Percentiles rank a stretch among this genome's conserved stretches.
Evolutionary conservation across 1,140 invertebrate species (phyloP).

Genomic region (Drosophila ogumai): DNA sequence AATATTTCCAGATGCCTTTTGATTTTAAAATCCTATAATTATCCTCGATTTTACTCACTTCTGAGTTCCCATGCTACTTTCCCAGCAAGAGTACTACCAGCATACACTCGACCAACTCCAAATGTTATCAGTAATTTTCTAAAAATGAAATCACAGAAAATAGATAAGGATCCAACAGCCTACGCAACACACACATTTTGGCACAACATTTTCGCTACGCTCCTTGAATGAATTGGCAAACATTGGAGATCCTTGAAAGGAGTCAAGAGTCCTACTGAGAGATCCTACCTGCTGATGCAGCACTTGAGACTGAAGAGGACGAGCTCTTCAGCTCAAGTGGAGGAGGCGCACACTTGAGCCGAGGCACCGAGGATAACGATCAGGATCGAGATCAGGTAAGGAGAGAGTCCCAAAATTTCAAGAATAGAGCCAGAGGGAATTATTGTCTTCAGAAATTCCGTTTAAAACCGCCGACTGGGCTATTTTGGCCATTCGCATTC

Average conservation of each 20-base stretch:
- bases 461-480: constrained; percentile 81
- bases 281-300: constrained; percentile 63
- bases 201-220: constrained; percentile 31
- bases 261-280: constrained; percentile 37
- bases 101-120: constrained; percentile 8
- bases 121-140: constrained; percentile 16
- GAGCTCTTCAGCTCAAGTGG: constrained; percentile 75
- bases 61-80: constrained; percentile 5
- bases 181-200: constrained; percentile 22
- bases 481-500: constrained; percentile 52
- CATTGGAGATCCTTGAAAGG: constrained; percentile 24
- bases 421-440: constrained; percentile 55
- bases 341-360: constrained; percentile 72
- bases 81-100: not conserved
- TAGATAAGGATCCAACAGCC: constrained; percentile 23
- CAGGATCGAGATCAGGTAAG: constrained; percentile 28
- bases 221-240: constrained; percentile 63
- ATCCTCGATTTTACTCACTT: constrained; percentile 2
- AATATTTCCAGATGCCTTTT: not conserved
- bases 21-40: not conserved
- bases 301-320: constrained; percentile 72
- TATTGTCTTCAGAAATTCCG: constrained; percentile 52
- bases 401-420: constrained; percentile 22
- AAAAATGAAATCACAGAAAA: constrained; percentile 3
- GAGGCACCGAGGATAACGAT: constrained; percentile 65